These are phyloP conservation scores for Zaprionus kolodkinae DNA, from an alignment of 1,140 invertebrate species.

Conservation along the genomic window DNA sequence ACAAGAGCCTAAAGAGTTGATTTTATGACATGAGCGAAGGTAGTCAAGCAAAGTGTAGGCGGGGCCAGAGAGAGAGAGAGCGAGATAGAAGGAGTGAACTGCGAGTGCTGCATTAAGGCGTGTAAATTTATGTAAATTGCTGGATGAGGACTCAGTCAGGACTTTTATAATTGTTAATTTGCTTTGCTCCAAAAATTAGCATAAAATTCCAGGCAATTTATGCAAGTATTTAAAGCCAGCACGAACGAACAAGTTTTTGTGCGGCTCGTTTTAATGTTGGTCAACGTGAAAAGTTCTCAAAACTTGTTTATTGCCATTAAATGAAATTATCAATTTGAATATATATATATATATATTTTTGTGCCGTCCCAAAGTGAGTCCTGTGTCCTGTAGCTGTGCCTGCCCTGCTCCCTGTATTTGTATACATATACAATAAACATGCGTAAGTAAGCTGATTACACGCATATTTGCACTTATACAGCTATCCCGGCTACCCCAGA, in stretches of 20 bases:
- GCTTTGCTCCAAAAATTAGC: conserved; percentile 39
- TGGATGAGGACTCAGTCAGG: conserved; percentile 39
- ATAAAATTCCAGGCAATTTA: conserved; percentile 30
- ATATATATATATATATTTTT: conserved; percentile 16
- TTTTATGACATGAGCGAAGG: neutral
- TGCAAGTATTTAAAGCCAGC: conserved; percentile 10
- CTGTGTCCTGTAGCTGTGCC: neutral
- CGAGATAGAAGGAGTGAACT: no score
- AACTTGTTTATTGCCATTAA: conserved; percentile 46
- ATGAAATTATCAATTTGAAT: conserved; percentile 40
- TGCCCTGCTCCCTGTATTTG: conserved; percentile 21
- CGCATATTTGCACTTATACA: conserved; percentile 76
- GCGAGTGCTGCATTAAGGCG: conserved; percentile 28
- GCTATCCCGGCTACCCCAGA: conserved; percentile 46
- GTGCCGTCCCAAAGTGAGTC: neutral
- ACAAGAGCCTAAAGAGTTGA: neutral
- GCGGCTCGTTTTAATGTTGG: conserved; percentile 10
- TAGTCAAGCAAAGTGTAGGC: conserved; percentile 2
- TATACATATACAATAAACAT: conserved; percentile 66
- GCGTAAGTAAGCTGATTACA: conserved; percentile 81
- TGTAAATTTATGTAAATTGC: conserved; percentile 66
- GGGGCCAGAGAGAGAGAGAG: neutral
- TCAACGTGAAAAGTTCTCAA: conserved; percentile 18
- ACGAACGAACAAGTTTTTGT: conserved; percentile 13
- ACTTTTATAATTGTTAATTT: conserved; percentile 62